Evolutionary conservation across 2,888 invertebrate genomes (phyloP), one percentile per base, ranked within the genome.

Genomic region (Xestoiulus laeticollis): DNA sequence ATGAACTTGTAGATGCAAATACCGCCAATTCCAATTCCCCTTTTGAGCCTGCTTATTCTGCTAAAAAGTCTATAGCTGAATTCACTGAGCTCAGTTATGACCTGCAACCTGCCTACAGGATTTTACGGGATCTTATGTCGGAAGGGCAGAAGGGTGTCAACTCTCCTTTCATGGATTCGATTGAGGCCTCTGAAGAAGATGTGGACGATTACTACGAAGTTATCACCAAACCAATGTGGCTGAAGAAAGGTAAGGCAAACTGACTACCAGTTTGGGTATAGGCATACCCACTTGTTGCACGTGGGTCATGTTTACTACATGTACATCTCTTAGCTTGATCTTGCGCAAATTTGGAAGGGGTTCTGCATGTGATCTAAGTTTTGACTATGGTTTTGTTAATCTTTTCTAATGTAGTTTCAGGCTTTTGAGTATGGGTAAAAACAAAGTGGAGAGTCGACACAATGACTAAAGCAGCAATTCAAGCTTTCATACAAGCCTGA

Each of bases 201-300:
- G 90, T 91, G 88, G 89, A 90, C 44, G 92, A 92, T 89, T 93
- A 93, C 90, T 91, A 92, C 90, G 91, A 92, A 87, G 91, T 91
- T 33, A 91, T 93, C 30, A 91, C 91, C 59, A 91, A 92, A 84
- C 93, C 93, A 8, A 92, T 93, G 91, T 93, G 93, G 92, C 90
- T 93, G 14, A 91, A 90, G 85, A 92, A 92, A 90, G 92, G 93
- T 93, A 85, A 26, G 26, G 38, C 44, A 44, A 38, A 38, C n/a
- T 38, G 26, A n/a, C 16, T 14, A 44, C 22, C 22, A 30, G 78
- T 26, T 30, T 78, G 78, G 26, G 16, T 78, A 4, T 16, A 30
- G 26, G 78, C 16, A 3, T 26, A 30, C 78, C 78, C 78, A 78
- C 78, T 78, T 44, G 43, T 85, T 85, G 43, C 44, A 26, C 26